phyloP scores from a whole-genome alignment of 2,113 vertebrate genomes.

The Helogale parvula region DNA sequence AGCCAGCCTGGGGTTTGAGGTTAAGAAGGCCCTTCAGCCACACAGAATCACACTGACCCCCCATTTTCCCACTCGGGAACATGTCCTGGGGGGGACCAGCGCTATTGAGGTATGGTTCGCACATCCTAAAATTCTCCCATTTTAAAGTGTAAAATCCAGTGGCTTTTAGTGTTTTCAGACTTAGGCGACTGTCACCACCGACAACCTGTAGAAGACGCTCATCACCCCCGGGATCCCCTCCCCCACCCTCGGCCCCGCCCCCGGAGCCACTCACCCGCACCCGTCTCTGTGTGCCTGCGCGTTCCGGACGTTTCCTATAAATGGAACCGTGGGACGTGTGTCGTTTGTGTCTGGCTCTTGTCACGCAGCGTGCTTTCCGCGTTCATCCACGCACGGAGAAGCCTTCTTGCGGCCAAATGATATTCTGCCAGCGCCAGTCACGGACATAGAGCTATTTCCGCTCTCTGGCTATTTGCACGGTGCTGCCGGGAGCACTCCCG shows the following conservation, averaged over 20 bases:
- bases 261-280: rapidly evolving
- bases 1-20: rapidly evolving
- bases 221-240: rapidly evolving
- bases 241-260: neutral
- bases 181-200: no score
- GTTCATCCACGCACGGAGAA: neutral
- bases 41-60: neutral
- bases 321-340: rapidly evolving
- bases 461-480: neutral
- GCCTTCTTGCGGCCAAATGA: neutral
- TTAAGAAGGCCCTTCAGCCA: neutral
- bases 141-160: neutral
- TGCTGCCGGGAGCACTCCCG: rapidly evolving
- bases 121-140: neutral
- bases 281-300: neutral
- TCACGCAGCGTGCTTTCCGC: neutral
- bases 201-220: no score
- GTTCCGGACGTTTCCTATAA: rapidly evolving
- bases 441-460: neutral
- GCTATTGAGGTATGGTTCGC: neutral
- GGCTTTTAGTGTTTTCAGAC: neutral
- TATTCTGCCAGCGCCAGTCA: no score
- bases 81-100: neutral
- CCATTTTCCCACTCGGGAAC: neutral
- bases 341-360: rapidly evolving